These are phyloP conservation scores for Columbina picui DNA, from an alignment of 2,113 vertebrate species.

Conservation along the genomic window DNA sequence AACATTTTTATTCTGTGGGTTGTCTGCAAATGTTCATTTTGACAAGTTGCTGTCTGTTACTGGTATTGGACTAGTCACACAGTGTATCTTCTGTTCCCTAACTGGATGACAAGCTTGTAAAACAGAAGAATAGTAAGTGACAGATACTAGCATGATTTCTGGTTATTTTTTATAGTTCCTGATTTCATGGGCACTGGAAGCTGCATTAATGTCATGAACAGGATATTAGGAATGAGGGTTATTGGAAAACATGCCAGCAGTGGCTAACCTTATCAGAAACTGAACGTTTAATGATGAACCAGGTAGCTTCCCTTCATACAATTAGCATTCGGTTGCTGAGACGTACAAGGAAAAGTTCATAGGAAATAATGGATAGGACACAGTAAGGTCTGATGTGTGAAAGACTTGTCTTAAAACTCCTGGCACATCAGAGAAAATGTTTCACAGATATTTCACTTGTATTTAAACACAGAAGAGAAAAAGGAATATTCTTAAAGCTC, in stretches of 20 bases:
- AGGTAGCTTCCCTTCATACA: neutral
- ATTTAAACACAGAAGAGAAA: neutral
- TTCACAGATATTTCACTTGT: neutral
- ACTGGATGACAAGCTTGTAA: constrained; percentile 66
- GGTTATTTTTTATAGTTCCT: constrained; percentile 45
- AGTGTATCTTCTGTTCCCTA: constrained; percentile 50
- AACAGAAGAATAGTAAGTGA: constrained; percentile 66
- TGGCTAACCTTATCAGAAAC: constrained; percentile 21
- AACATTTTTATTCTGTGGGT: constrained; percentile 38
- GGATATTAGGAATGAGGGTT: constrained; percentile 3
- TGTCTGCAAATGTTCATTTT: constrained; percentile 71
- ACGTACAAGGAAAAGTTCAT: neutral
- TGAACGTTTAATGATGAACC: constrained; percentile 4
- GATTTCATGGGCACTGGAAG: constrained; percentile 42
- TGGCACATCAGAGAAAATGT: neutral
- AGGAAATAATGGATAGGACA: neutral
- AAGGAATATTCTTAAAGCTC: neutral
- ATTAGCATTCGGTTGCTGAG: neutral
- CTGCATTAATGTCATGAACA: neutral
- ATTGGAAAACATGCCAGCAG: neutral
- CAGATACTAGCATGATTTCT: constrained; percentile 62
- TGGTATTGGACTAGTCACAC: constrained; percentile 67
- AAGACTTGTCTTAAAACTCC: neutral
- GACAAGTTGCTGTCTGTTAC: constrained; percentile 69
- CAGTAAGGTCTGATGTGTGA: neutral